Percentiles rank a stretch among this genome's conserved stretches.
phyloP scores from a whole-genome alignment of 2,113 vertebrate species.

The Nibea coibor region DNA sequence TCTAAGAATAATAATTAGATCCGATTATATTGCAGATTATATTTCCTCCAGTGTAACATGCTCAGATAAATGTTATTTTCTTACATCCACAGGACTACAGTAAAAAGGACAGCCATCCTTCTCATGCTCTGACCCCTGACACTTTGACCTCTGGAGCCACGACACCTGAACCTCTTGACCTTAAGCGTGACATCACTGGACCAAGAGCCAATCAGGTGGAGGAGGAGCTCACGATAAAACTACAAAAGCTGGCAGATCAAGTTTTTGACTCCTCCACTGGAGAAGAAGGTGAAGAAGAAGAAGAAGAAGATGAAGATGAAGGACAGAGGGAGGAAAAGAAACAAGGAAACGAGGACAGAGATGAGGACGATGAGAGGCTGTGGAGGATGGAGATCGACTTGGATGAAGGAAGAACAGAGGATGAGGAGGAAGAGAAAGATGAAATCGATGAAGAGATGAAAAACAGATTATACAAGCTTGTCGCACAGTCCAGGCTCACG shows the following conservation, averaged over 20 bases:
- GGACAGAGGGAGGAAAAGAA: constrained; percentile 7
- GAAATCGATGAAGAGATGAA: constrained; percentile 51
- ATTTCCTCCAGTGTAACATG: neutral
- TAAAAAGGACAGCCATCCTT: constrained; percentile 21
- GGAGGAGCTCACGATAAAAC: constrained; percentile 49
- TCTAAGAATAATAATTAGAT: no score
- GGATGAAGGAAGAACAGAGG: constrained; percentile 35
- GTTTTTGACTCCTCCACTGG: constrained; percentile 20
- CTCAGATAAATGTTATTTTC: neutral
- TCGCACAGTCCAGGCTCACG: constrained; percentile 61
- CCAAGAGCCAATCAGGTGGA: constrained; percentile 21
- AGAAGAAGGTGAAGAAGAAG: constrained; percentile 40
- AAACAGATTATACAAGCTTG: constrained; percentile 56
- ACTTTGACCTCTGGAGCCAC: constrained; percentile 68
- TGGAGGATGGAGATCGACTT: constrained; percentile 42
- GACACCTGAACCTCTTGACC: constrained; percentile 61
- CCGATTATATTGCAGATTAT: no score
- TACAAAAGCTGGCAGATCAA: constrained; percentile 9
- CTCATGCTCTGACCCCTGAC: constrained; percentile 70
- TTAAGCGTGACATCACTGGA: constrained; percentile 6
- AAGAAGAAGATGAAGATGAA: neutral
- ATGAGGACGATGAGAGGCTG: constrained; percentile 15
- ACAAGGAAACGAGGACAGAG: neutral
- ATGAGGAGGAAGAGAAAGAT: constrained; percentile 15
- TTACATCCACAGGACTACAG: constrained; percentile 67